Evolutionary conservation across 2,113 vertebrate species (phyloP).

Genomic region (Onychostoma macrolepis): DNA sequence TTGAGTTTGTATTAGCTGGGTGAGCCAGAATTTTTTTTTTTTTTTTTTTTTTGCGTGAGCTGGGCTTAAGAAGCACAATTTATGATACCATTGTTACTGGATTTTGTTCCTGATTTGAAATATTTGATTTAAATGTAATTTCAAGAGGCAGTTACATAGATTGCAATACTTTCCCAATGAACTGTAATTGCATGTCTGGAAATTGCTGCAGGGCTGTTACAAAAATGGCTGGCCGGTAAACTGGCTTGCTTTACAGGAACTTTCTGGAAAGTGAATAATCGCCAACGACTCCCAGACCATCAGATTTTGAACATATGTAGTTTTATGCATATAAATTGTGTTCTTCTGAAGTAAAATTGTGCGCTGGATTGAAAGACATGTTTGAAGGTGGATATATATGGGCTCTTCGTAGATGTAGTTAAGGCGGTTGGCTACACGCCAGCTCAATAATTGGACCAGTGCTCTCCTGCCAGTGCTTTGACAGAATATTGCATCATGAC

Average conservation of each 20-base stretch:
- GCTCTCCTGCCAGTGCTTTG: constrained; percentile 51
- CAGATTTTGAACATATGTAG: not conserved
- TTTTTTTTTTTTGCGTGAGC: no score
- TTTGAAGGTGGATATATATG: constrained; percentile 24
- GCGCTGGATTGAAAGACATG: not conserved
- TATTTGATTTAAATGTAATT: not conserved
- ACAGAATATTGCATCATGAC: constrained; percentile 56
- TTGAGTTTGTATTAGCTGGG: no score
- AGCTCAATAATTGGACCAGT: constrained; percentile 49
- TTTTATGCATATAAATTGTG: not conserved
- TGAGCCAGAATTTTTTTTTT: no score
- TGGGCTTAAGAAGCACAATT: not conserved
- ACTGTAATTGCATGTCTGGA: constrained; percentile 19
- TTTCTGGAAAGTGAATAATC: not conserved
- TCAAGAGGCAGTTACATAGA: not conserved
- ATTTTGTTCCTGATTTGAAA: not conserved
- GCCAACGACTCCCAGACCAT: not conserved
- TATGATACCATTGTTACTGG: not conserved
- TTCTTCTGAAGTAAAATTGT: constrained; percentile 2
- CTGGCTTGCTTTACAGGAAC: not conserved
- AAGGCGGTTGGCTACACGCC: constrained; percentile 34
- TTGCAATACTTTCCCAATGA: not conserved
- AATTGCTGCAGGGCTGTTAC: not conserved
- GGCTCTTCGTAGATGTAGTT: constrained; percentile 25
- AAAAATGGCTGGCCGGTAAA: not conserved